These are phyloP conservation scores for Borostomias antarcticus DNA, from an alignment of 2,797 vertebrate genomes.

Conservation along the genomic window DNA sequence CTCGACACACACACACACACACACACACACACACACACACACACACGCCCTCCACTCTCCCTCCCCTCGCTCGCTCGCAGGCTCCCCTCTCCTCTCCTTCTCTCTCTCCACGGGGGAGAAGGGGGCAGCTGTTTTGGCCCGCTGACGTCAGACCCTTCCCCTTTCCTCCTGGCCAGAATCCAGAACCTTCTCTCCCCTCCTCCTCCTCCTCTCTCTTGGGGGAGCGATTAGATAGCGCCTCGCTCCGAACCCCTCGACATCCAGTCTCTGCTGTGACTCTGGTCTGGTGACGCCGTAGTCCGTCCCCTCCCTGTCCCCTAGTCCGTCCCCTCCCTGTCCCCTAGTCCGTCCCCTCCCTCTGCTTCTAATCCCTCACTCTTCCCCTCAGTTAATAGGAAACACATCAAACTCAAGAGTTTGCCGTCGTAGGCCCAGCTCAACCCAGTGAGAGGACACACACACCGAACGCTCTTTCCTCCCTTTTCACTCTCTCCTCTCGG, in stretches of 20 bases:
- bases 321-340: neutral
- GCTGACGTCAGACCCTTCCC: conserved; percentile 75
- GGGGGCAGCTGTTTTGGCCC: conserved; percentile 80
- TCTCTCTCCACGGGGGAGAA: conserved; percentile 53
- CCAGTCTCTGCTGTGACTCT: conserved; percentile 28
- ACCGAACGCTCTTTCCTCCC: neutral
- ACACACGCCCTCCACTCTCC: conserved; percentile 58
- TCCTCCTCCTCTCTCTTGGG: conserved; percentile 43
- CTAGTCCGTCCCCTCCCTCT: neutral
- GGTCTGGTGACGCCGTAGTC: no score
- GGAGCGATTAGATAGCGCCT: conserved; percentile 60
- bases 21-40: conserved; percentile 44
- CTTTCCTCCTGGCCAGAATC: conserved; percentile 65
- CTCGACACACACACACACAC: conserved; percentile 40
- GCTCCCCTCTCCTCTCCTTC: conserved; percentile 55
- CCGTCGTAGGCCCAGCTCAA: conserved; percentile 10
- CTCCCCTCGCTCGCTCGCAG: conserved; percentile 54
- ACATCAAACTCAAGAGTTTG: conserved; percentile 19
- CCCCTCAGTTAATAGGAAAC: neutral
- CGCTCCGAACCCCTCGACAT: conserved; percentile 53
- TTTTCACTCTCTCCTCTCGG: neutral
- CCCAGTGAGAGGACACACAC: neutral
- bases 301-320: neutral
- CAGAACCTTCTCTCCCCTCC: conserved; percentile 51
- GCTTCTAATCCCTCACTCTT: neutral